Conservation (phyloP, 2,888 invertebrate species). For the Cantharis rustica region DNA sequence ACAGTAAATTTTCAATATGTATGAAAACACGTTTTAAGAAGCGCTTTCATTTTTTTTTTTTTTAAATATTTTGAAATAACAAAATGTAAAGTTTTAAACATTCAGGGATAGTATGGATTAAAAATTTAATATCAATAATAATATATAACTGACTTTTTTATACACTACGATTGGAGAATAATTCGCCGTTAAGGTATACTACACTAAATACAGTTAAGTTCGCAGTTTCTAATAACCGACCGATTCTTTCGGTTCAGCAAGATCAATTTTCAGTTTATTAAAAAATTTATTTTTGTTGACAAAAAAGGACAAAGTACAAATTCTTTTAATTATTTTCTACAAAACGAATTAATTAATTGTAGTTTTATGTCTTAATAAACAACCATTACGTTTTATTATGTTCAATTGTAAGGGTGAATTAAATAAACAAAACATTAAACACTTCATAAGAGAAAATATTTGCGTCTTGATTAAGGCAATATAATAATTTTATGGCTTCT, state of each 20-base stretch:
- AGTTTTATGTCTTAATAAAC: constrained; percentile 23
- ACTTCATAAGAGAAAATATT: constrained; percentile 9
- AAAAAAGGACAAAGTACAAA: too few species aligned
- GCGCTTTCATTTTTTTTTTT: too few species aligned
- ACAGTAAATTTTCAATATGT: too few species aligned
- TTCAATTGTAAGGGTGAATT: constrained; percentile 16
- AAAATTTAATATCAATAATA: too few species aligned
- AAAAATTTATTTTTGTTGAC: background rate
- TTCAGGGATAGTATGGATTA: too few species aligned
- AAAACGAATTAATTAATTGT: constrained; percentile 7
- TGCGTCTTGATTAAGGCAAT: constrained; percentile 16
- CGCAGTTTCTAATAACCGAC: background rate
- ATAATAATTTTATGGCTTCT: constrained; percentile 16
- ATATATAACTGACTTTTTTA: too few species aligned
- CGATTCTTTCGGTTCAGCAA: too few species aligned
- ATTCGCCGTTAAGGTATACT: background rate
- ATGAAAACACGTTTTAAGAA: too few species aligned
- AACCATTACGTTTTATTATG: constrained; percentile 20
- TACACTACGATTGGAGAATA: background rate
- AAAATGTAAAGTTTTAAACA: too few species aligned
- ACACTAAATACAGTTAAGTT: background rate
- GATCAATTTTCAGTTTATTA: background rate
- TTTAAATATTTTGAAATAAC: too few species aligned
- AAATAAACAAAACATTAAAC: constrained; percentile 17
- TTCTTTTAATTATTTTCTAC: background rate